Percentiles rank a stretch among this genome's conserved stretches.
Evolutionary conservation across 2,113 vertebrate species (phyloP).

Genomic region (Apeltes quadracus): DNA sequence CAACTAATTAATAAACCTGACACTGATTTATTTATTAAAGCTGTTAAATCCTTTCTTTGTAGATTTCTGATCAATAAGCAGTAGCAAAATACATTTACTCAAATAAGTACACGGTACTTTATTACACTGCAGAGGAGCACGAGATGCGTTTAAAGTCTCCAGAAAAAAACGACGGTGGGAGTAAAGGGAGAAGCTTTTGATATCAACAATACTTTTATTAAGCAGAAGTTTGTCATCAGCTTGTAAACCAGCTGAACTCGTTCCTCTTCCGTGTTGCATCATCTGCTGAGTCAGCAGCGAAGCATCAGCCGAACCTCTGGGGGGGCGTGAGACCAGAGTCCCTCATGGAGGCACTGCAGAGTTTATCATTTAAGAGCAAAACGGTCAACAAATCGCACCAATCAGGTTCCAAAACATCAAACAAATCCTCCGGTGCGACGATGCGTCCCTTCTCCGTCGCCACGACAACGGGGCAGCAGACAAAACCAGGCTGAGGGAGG

Average conservation of each 20-base stretch:
- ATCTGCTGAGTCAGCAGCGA: background rate
- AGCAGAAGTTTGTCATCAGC: background rate
- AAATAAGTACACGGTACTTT: background rate
- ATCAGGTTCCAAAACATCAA: conserved; percentile 26
- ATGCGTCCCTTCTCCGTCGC: background rate
- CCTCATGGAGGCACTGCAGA: conserved; percentile 16
- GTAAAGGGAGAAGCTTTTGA: background rate
- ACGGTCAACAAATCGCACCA: background rate
- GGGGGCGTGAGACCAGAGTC: background rate
- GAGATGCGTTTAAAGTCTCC: background rate
- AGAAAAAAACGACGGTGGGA: background rate
- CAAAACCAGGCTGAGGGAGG: no score
- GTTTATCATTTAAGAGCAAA: conserved; percentile 38
- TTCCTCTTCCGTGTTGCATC: background rate
- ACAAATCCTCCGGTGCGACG: background rate
- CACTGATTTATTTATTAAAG: background rate
- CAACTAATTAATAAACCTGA: background rate
- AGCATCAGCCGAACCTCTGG: no score
- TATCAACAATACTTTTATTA: background rate
- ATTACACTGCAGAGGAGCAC: background rate
- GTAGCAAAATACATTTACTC: background rate
- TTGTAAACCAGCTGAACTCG: background rate
- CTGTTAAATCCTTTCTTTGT: background rate
- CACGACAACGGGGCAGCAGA: no score
- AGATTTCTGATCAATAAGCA: background rate